These are phyloP conservation scores for Muscina levida DNA, from an alignment of 2,888 invertebrate genomes.

Conservation along the genomic window DNA sequence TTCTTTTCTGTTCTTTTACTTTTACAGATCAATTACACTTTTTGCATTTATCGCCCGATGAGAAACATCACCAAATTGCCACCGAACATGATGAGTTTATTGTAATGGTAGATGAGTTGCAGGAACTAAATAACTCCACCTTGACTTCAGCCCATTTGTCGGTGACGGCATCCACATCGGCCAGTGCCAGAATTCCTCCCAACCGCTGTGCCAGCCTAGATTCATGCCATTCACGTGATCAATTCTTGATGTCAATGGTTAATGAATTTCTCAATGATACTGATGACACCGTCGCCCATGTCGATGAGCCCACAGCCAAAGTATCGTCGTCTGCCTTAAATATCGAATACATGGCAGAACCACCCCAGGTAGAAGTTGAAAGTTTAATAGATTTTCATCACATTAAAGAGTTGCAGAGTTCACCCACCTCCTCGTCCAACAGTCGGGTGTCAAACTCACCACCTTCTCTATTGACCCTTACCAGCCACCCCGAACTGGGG, in stretches of 20 bases:
- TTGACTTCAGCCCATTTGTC: slow-evolving; percentile 2
- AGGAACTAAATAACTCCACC: slow-evolving; percentile 20
- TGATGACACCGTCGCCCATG: background rate
- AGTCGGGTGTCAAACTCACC: background rate
- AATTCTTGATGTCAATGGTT: slow-evolving; percentile 60
- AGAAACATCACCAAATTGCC: background rate
- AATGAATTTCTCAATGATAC: slow-evolving; percentile 57
- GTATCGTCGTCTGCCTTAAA: slow-evolving; percentile 13
- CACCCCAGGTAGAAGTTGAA: slow-evolving; percentile 17
- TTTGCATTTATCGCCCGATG: slow-evolving; percentile 24
- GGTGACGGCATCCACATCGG: too few species aligned
- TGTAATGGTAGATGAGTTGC: slow-evolving; percentile 52
- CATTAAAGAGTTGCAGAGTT: slow-evolving; percentile 2
- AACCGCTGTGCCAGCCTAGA: slow-evolving; percentile 39
- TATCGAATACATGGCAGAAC: slow-evolving; percentile 44
- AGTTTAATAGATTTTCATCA: slow-evolving; percentile 44
- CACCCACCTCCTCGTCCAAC: background rate
- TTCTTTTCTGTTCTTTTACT: slow-evolving; percentile 50
- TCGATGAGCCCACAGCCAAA: background rate
- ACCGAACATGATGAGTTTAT: slow-evolving; percentile 45
- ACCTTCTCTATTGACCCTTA: background rate
- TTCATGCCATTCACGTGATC: slow-evolving; percentile 60
- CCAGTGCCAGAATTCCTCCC: background rate
- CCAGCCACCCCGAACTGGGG: background rate
- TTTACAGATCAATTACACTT: slow-evolving; percentile 58